These are phyloP conservation scores for Acanthochromis polyacanthus DNA, from an alignment of 2,113 vertebrate genomes.

Conservation along the genomic window DNA sequence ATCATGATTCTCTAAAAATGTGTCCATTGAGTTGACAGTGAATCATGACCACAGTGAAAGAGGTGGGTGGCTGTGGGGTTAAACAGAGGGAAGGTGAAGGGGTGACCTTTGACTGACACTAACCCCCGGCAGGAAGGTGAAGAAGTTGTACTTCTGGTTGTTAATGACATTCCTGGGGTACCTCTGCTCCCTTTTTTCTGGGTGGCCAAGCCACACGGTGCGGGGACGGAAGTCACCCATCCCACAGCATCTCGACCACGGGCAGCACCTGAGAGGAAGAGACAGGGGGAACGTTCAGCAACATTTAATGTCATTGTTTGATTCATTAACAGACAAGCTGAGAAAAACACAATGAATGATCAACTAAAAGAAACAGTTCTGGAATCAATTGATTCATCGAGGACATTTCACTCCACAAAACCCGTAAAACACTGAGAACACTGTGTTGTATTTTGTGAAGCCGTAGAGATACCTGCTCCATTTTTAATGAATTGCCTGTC, in stretches of 20 bases:
- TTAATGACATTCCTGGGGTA: conserved; percentile 99
- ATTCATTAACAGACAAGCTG: neutral
- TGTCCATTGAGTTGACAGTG: neutral
- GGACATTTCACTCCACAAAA: neutral
- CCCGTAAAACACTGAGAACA: neutral
- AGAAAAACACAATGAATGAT: neutral
- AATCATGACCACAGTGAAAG: neutral
- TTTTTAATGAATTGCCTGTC: conserved; percentile 34
- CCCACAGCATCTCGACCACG: conserved; percentile 94
- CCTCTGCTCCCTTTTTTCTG: conserved; percentile 96
- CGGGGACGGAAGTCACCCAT: conserved; percentile 94
- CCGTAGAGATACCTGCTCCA: neutral
- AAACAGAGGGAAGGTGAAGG: conserved; percentile 25
- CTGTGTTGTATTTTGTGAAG: neutral
- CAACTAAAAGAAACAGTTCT: too few species aligned
- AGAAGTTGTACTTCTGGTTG: conserved; percentile 99
- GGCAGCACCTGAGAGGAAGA: conserved; percentile 88
- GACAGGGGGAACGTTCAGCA: neutral
- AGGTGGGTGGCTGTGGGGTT: conserved; percentile 22
- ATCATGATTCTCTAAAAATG: neutral
- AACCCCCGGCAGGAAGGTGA: conserved; percentile 96
- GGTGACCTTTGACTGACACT: conserved; percentile 75
- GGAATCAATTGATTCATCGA: too few species aligned
- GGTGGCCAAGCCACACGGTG: conserved; percentile 96
- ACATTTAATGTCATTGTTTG: neutral